A percentile compares a stretch with the other conserved stretches of the same genome.
Evolutionary conservation across 2,888 invertebrate species (phyloP).

Genomic region (Pristionchus mayeri): DNA sequence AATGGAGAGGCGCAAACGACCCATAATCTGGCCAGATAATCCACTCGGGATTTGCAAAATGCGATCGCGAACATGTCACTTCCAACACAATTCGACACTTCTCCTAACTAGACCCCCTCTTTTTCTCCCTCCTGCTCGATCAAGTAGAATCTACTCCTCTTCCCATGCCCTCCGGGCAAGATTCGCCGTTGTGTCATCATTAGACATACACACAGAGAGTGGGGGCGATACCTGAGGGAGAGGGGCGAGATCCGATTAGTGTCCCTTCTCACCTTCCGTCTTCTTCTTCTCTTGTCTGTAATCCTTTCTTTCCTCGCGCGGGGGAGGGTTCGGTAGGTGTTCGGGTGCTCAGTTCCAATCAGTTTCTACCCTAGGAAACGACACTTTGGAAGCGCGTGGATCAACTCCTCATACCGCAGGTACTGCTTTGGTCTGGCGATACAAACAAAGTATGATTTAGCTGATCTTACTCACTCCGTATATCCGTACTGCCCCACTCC

Average conservation of each 20-base stretch:
- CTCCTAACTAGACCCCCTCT: no score
- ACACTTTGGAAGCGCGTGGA: background rate
- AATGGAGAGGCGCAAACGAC: constrained; percentile 2
- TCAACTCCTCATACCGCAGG: background rate
- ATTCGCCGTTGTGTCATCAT: constrained; percentile 1
- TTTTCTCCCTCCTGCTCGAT: no score
- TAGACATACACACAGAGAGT: background rate
- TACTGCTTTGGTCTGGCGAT: background rate
- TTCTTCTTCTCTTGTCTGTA: constrained; percentile 9
- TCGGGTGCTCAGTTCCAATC: background rate
- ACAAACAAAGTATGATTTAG: background rate
- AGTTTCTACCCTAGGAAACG: constrained; percentile 33
- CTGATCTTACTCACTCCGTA: constrained; percentile 1
- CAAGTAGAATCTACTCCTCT: no score
- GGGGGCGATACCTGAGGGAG: background rate
- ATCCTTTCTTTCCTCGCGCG: background rate
- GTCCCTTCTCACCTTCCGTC: constrained; percentile 16
- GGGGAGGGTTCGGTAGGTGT: background rate
- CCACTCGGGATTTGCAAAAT: background rate
- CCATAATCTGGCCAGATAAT: background rate
- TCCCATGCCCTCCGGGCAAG: background rate
- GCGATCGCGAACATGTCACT: constrained; percentile 13
- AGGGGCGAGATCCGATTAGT: background rate
- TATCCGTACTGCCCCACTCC: background rate
- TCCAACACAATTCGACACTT: background rate